Evolutionary conservation across 2,113 vertebrate genomes (phyloP), one percentile per base, ranked within the genome.

Genomic region (Arizona elegans): DNA sequence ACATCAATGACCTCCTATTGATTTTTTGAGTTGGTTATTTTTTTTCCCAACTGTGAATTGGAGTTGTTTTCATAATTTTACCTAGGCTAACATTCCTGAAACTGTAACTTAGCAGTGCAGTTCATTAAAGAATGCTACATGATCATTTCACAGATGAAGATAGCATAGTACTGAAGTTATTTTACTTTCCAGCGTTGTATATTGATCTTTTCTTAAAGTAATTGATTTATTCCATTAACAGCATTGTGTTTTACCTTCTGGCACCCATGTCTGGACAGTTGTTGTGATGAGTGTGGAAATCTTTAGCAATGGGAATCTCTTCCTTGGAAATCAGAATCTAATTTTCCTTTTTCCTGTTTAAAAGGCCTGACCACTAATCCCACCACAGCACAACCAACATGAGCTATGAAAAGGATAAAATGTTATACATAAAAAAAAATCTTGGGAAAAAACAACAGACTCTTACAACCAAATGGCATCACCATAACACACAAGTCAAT

Each of bases 1-100:
- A 87, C 86, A 87, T 58, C 56, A 65, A 52, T 87, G 91, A 87
- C 91, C 91, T 87, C 12, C 47, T 13, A 87, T 92, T 87, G 91
- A 87, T 92, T 88, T 26, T 62, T 65, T 87, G 56, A n/a, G 86
- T 52, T 62, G 43, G 23, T 47, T 53, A 29, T 88, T 92, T 33
- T 81, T 56, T 56, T 91, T 53, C 10, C 56, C 47, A 87, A 38
- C 29, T 33, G 8, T 38, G 29, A n/a, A 65, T n/a, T 87, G 43
- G 52, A 92, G 58, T n/a, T 53, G 56, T 10, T 65, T 33, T 62
- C 85, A 53, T 87, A 87, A 92, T 92, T 87, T 88, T 65, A 88
- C 19, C 11, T 87, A 59, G 56, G 47, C 53, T 33, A 33, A 87
- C 91, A 62, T 92, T 92, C 8, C 29, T 17, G 85, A 92, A 59